Conservation (phyloP, 2,113 vertebrate genomes). For the Benitochromis conjunctus region DNA sequence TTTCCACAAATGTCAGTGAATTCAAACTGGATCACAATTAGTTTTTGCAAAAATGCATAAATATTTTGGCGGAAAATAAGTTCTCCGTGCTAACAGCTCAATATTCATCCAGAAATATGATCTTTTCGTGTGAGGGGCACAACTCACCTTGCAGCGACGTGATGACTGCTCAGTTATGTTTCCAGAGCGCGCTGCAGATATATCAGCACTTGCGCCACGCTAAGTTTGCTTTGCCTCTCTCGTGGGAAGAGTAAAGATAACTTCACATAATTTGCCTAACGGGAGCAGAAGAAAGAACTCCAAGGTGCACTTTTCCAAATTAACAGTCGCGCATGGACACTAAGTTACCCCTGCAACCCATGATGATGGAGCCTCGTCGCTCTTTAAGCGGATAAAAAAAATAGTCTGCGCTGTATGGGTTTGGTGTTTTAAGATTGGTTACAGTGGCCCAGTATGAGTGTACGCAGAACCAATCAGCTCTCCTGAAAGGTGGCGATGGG, state of each 20-base stretch:
- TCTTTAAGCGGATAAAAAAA: constrained; percentile 54
- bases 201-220: background rate
- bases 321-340: background rate
- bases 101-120: background rate
- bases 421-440: constrained; percentile 45
- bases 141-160: constrained; percentile 54
- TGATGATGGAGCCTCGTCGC: constrained; percentile 11
- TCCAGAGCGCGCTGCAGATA: background rate
- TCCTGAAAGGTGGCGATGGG: background rate
- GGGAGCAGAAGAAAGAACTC: background rate
- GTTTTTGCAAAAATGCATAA: background rate
- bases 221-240: background rate
- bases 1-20: background rate
- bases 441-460: constrained; percentile 8
- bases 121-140: background rate
- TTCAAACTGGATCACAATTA: background rate
- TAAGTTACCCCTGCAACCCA: constrained; percentile 14
- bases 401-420: constrained; percentile 3
- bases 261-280: background rate
- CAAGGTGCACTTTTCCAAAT: constrained; percentile 24
- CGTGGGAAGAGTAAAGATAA: background rate
- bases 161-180: constrained; percentile 38
- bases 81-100: background rate
- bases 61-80: background rate
- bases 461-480: constrained; percentile 34